Evolutionary conservation across 2,888 invertebrate species (phyloP).

Genomic region (Liodrosophila aerea): DNA sequence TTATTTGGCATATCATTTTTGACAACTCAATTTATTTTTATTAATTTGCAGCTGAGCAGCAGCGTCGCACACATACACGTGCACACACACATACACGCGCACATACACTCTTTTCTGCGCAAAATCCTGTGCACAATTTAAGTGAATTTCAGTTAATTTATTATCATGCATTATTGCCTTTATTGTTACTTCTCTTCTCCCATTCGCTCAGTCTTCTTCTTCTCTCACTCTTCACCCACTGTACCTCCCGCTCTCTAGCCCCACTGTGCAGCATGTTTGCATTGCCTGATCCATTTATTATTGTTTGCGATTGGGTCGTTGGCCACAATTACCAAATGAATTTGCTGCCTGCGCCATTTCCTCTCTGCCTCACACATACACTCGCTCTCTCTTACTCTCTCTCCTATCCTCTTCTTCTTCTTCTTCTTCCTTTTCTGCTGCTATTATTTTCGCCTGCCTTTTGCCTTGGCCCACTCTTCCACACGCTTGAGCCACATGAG

Average conservation of each 20-base stretch:
- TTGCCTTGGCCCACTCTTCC: constrained; percentile 1
- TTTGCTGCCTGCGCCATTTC: constrained; percentile 60
- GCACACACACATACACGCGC: not conserved
- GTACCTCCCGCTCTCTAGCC: constrained; percentile 5
- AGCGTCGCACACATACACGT: not conserved
- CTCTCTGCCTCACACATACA: not conserved
- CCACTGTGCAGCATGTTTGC: too few relatives aligned
- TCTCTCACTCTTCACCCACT: constrained; percentile 10
- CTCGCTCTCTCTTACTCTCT: not conserved
- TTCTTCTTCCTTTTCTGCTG: not conserved
- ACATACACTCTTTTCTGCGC: not conserved
- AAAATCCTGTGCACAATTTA: constrained; percentile 56
- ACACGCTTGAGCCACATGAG: constrained; percentile 15
- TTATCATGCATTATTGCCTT: constrained; percentile 80
- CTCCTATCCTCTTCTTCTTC: not conserved
- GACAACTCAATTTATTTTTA: constrained; percentile 83
- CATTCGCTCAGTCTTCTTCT: constrained; percentile 7
- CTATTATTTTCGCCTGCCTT: constrained; percentile 34
- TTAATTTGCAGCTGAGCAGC: constrained; percentile 81
- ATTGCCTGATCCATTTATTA: constrained; percentile 53
- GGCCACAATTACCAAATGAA: constrained; percentile 81
- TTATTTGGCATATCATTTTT: constrained; percentile 83
- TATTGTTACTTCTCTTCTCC: constrained; percentile 56
- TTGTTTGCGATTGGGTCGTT: constrained; percentile 71
- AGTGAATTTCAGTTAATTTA: constrained; percentile 82